A percentile compares a stretch with the other conserved stretches of the same genome.
These are phyloP conservation scores for Otolemur garnettii DNA, from an alignment of 2,113 vertebrate genomes.

Conservation along the genomic window DNA sequence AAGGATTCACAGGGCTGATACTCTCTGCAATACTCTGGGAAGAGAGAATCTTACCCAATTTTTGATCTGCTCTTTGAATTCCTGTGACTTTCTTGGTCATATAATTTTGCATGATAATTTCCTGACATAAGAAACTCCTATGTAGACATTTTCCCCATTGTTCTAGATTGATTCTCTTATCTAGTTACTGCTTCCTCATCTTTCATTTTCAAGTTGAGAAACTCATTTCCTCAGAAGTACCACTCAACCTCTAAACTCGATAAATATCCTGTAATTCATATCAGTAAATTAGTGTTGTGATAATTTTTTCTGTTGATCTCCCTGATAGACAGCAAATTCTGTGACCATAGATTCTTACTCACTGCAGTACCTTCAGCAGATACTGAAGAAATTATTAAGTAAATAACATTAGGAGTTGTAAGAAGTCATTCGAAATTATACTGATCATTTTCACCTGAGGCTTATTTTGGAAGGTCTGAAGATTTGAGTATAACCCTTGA, in stretches of 20 bases:
- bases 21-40: not conserved
- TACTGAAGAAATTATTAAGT: not conserved
- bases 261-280: not conserved
- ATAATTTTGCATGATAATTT: not conserved
- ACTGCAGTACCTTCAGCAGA: not conserved
- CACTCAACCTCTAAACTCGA: not conserved
- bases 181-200: not conserved
- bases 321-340: not conserved
- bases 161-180: not conserved
- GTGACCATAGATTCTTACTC: not conserved
- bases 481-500: not conserved
- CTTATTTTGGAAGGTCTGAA: conserved; percentile 36
- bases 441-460: not conserved
- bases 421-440: conserved; percentile 33
- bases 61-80: not conserved
- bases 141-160: not conserved
- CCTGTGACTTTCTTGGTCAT: not conserved
- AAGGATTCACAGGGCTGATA: not conserved
- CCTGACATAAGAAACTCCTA: not conserved
- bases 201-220: conserved; percentile 38
- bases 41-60: not conserved
- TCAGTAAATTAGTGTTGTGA: not conserved
- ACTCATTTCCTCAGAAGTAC: not conserved
- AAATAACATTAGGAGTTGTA: not conserved
- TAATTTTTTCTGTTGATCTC: not conserved